Evolutionary conservation across 2,113 vertebrate species (phyloP).

Genomic region (Vicugna pacos): DNA sequence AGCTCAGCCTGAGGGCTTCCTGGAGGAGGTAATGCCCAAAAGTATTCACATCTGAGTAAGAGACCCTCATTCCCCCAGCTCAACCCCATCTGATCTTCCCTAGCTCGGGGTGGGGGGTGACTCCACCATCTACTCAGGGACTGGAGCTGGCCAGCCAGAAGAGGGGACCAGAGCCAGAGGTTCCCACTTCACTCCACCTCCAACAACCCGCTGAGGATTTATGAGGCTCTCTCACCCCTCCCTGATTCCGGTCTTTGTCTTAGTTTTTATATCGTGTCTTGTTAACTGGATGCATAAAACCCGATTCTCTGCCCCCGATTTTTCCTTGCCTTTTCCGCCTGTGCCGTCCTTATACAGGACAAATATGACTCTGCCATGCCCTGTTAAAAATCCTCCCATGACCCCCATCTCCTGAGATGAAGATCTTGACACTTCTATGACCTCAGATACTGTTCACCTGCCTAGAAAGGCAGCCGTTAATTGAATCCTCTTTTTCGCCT

Average conservation of each 20-base stretch:
- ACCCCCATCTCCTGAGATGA: neutral
- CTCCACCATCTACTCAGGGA: neutral
- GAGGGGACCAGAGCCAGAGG: neutral
- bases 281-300: neutral
- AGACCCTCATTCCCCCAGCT: neutral
- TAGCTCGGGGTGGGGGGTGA: neutral
- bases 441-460: neutral
- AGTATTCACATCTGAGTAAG: neutral
- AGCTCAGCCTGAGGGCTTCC: neutral
- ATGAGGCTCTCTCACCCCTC: neutral
- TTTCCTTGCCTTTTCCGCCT: neutral
- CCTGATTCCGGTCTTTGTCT: neutral
- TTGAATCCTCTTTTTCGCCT: neutral
- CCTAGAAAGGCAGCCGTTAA: neutral
- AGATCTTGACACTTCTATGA: neutral
- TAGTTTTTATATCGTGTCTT: neutral
- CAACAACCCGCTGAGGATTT: neutral
- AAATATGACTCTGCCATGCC: neutral
- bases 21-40: neutral
- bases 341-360: neutral
- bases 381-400: neutral
- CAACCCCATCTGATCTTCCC: neutral
- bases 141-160: neutral
- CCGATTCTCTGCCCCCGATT: neutral
- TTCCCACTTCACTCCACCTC: neutral